phyloP scores from a whole-genome alignment of 2,888 invertebrate species.

The Ophion ventricosus region DNA sequence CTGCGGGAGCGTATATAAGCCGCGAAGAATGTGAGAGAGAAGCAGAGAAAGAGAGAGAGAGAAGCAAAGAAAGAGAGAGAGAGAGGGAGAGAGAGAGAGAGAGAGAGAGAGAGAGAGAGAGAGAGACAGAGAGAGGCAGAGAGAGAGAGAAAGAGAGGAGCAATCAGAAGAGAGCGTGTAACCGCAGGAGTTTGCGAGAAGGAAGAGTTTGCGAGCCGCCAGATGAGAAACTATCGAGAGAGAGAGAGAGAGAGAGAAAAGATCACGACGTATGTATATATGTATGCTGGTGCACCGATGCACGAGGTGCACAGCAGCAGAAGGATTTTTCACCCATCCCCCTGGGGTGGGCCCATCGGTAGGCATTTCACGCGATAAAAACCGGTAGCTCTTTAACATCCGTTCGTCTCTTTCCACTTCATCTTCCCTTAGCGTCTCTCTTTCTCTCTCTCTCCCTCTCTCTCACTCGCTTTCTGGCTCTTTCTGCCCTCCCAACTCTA shows the following conservation, averaged over 20 bases:
- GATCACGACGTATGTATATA: constrained; percentile 5
- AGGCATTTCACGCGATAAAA: constrained; percentile 70
- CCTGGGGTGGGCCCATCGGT: constrained; percentile 64
- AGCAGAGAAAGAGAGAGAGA: not conserved
- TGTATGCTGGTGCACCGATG: constrained; percentile 30
- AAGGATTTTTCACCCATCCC: constrained; percentile 56
- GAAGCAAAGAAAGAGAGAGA: constrained; percentile 21
- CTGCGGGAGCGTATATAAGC: constrained; percentile 1
- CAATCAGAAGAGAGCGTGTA: constrained; percentile 43
- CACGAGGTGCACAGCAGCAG: constrained; percentile 43
- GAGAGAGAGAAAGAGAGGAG: constrained; percentile 16
- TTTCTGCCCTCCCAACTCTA: constrained; percentile 15
- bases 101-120: constrained; percentile 4
- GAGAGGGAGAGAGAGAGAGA: constrained; percentile 1
- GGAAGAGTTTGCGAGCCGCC: constrained; percentile 37
- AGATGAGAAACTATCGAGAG: constrained; percentile 41
- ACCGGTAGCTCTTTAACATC: constrained; percentile 69
- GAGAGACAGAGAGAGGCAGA: not conserved
- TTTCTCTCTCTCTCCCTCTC: not conserved
- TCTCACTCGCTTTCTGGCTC: constrained; percentile 13
- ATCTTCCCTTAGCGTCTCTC: not conserved
- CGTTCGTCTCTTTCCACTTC: constrained; percentile 42
- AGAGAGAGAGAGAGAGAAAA: not conserved
- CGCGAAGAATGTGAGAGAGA: constrained; percentile 28
- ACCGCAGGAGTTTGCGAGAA: constrained; percentile 47